A percentile compares a stretch with the other conserved stretches of the same genome.
phyloP scores from a whole-genome alignment of 1,140 invertebrate species.

The Conopomorpha cramerella region DNA sequence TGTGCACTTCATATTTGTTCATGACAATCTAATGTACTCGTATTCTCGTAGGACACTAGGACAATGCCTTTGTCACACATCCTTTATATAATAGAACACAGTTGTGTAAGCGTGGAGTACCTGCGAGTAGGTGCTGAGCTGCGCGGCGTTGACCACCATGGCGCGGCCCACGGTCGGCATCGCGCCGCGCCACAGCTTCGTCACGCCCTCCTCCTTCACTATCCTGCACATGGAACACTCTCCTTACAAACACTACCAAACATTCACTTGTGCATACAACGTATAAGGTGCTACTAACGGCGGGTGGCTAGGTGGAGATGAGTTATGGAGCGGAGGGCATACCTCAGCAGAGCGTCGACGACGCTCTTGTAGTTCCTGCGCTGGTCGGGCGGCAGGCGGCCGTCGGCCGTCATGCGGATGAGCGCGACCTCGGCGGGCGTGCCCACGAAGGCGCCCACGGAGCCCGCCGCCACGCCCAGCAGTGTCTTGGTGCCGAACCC shows the following conservation, averaged over 20 bases:
- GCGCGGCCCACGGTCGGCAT: slow-evolving; percentile 81
- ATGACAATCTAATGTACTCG: too few species aligned
- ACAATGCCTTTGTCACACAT: too few species aligned
- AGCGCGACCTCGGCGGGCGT: slow-evolving; percentile 95
- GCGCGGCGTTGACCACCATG: slow-evolving; percentile 98
- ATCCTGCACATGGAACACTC: too few species aligned
- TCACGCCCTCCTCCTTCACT: slow-evolving; percentile 86
- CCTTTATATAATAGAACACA: too few species aligned
- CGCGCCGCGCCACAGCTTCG: slow-evolving; percentile 91
- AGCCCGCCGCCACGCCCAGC: slow-evolving; percentile 87
- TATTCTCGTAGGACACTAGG: too few species aligned
- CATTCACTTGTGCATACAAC: too few species aligned
- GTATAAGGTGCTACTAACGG: too few species aligned
- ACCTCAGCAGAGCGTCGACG: slow-evolving; percentile 81
- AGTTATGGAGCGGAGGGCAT: too few species aligned
- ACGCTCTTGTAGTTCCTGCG: slow-evolving; percentile 95
- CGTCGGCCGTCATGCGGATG: slow-evolving; percentile 97
- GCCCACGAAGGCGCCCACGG: slow-evolving; percentile 88
- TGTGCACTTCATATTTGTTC: too few species aligned
- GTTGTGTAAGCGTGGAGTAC: slow-evolving; percentile 29
- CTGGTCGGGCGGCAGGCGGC: slow-evolving; percentile 84
- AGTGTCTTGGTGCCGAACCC: slow-evolving; percentile 70
- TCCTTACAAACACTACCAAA: too few species aligned
- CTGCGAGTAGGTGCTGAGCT: slow-evolving; percentile 97
- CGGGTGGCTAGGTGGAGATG: too few species aligned